Evolutionary conservation across 2,888 invertebrate species (phyloP).

Genomic region (Saturnia pavonia): DNA sequence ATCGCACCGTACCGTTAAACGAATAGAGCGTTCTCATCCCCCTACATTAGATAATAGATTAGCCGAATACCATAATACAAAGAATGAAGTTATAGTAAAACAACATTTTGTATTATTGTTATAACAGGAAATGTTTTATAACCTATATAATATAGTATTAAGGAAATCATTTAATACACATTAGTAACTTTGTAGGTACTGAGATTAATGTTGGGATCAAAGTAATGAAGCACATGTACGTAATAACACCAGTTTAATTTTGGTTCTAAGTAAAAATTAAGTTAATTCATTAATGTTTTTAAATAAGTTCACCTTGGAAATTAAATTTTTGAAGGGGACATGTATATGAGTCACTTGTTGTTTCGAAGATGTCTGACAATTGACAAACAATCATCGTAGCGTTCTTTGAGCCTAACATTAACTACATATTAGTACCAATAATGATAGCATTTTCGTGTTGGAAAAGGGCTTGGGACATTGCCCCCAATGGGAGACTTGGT

Average conservation of each 20-base stretch:
- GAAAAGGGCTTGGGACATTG: neutral
- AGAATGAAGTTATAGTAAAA: constrained; percentile 7
- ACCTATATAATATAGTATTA: neutral
- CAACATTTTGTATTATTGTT: constrained; percentile 6
- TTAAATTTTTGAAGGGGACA: neutral
- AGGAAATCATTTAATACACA: constrained; percentile 7
- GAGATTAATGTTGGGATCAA: constrained; percentile 4
- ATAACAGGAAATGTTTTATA: constrained; percentile 8
- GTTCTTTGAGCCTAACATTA: too few species aligned
- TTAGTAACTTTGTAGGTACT: constrained; percentile 4
- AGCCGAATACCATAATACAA: neutral
- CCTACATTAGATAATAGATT: constrained; percentile 9
- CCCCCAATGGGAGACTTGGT: too few species aligned
- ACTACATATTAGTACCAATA: too few species aligned
- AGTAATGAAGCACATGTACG: neutral
- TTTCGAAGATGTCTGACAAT: too few species aligned
- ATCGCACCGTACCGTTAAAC: neutral
- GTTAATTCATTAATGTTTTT: neutral
- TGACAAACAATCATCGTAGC: too few species aligned
- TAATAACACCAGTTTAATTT: neutral
- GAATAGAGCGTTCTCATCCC: constrained; percentile 11
- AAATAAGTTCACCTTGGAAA: neutral
- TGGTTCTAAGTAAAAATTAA: too few species aligned
- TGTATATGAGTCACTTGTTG: too few species aligned
- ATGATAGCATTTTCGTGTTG: neutral